Percentiles rank a stretch among this genome's conserved stretches.
Conservation (phyloP, 2,888 invertebrate species). For the Drosophila cognata region DNA sequence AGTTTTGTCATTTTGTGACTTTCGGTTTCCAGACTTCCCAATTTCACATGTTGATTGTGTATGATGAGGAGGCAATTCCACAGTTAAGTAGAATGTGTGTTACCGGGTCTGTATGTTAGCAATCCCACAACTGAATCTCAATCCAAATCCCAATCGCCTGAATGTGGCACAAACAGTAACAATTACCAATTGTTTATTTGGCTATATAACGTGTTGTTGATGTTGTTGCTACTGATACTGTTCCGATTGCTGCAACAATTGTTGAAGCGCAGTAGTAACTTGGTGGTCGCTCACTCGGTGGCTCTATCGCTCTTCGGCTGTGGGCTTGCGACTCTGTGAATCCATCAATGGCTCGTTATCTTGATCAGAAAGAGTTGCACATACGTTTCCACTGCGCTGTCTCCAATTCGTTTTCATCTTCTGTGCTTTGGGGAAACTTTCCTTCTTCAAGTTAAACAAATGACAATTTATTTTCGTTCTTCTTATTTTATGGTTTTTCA, state of each 20-base stretch:
- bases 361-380: constrained; percentile 66
- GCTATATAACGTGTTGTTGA: constrained; percentile 54
- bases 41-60: constrained; percentile 50
- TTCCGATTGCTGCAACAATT: constrained; percentile 5
- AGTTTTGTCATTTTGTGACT: constrained; percentile 36
- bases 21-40: constrained; percentile 61
- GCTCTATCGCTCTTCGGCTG: constrained; percentile 28
- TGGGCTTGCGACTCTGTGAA: constrained; percentile 52
- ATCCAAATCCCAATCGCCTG: constrained; percentile 46
- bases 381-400: constrained; percentile 21
- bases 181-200: constrained; percentile 79
- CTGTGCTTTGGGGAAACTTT: constrained; percentile 52
- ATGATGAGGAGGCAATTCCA: constrained; percentile 13
- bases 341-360: constrained; percentile 80
- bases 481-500: constrained; percentile 64
- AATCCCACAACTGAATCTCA: constrained; percentile 35
- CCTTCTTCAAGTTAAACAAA: constrained; percentile 44
- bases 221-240: constrained; percentile 28
- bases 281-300: constrained; percentile 12
- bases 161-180: constrained; percentile 66
- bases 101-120: constrained; percentile 64
- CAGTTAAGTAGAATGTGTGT: constrained; percentile 58
- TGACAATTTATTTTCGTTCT: constrained; percentile 13
- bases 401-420: constrained; percentile 44
- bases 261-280: not conserved